Evolutionary conservation across 2,113 vertebrate species (phyloP).

Genomic region (Corythornis vintsioides): DNA sequence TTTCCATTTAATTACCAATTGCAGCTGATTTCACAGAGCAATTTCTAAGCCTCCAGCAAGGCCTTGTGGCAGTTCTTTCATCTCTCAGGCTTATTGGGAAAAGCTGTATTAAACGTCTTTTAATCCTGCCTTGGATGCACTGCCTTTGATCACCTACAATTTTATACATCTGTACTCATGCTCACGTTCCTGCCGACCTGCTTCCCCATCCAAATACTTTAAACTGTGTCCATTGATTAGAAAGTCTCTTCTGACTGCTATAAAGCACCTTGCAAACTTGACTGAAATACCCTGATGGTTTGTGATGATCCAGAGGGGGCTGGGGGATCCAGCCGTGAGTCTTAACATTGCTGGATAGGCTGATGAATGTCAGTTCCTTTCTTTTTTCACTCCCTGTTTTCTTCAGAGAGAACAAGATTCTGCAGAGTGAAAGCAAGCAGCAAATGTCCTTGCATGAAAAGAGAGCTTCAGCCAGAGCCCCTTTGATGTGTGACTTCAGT

Average conservation of each 20-base stretch:
- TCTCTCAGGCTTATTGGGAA: conserved; percentile 70
- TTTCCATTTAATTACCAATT: conserved; percentile 72
- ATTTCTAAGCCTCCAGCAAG: conserved; percentile 69
- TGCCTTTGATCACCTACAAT: conserved; percentile 72
- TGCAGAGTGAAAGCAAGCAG: not conserved
- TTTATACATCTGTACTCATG: conserved; percentile 47
- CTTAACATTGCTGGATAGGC: not conserved
- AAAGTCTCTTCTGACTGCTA: conserved; percentile 12
- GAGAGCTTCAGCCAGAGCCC: not conserved
- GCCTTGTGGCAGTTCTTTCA: conserved; percentile 70
- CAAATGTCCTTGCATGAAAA: not conserved
- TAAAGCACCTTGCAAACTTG: conserved; percentile 6
- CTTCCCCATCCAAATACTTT: conserved; percentile 45
- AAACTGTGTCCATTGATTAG: conserved; percentile 37
- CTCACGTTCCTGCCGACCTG: conserved; percentile 7
- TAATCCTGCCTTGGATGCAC: conserved; percentile 65
- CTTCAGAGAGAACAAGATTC: not conserved
- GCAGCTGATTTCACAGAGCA: conserved; percentile 65
- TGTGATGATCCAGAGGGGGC: not conserved
- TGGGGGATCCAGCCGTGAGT: not conserved
- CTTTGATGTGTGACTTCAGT: not conserved
- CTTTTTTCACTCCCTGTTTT: not conserved
- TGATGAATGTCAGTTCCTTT: not conserved
- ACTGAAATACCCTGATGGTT: not conserved
- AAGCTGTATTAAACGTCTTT: conserved; percentile 71